Evolutionary conservation across 2,113 vertebrate genomes (phyloP).

Genomic region (Capra hircus): DNA sequence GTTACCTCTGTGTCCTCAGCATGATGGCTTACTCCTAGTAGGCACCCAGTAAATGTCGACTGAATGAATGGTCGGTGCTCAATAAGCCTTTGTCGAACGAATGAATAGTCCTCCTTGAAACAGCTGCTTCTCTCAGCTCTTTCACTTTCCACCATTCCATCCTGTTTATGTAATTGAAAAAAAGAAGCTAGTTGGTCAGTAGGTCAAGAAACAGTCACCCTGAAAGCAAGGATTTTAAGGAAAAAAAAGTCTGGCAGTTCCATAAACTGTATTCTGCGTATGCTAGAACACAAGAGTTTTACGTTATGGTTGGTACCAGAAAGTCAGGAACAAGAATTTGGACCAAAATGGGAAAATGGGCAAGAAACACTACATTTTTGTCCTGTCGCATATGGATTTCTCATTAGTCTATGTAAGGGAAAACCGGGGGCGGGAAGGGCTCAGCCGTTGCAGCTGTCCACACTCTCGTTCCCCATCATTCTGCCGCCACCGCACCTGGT

Average conservation of each 20-base stretch:
- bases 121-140: conserved; percentile 2
- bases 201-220: conserved; percentile 50
- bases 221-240: conserved; percentile 18
- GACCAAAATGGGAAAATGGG: background rate
- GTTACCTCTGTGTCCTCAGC: background rate
- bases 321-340: conserved; percentile 3
- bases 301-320: background rate
- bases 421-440: conserved; percentile 35
- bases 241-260: background rate
- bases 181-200: conserved; percentile 61
- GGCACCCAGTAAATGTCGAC: background rate
- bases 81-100: conserved; percentile 5
- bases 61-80: background rate
- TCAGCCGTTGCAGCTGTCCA: conserved; percentile 36
- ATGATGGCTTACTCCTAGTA: background rate
- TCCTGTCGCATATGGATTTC: conserved; percentile 57
- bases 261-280: background rate
- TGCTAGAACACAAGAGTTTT: background rate
- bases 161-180: conserved; percentile 51
- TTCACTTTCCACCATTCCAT: conserved; percentile 30
- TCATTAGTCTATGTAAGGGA: conserved; percentile 63
- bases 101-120: conserved; percentile 15
- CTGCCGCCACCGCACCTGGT: conserved; percentile 66
- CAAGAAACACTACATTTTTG: conserved; percentile 42
- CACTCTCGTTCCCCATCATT: conserved; percentile 21